A percentile compares a stretch with the other conserved stretches of the same genome.
phyloP scores from a whole-genome alignment of 1,140 invertebrate genomes.

The Zaprionus lachaisei region DNA sequence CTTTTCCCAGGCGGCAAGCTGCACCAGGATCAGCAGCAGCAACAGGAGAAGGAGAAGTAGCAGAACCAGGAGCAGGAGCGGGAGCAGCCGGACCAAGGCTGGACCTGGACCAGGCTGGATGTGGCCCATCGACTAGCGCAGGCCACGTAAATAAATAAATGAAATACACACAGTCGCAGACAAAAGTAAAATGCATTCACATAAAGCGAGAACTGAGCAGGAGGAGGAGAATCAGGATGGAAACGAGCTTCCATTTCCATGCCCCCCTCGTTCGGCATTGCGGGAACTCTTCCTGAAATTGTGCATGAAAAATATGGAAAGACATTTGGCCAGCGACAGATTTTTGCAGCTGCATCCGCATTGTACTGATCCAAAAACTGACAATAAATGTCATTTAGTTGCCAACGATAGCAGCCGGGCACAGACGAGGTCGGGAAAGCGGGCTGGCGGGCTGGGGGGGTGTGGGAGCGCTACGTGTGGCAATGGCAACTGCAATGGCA shows the following conservation, averaged over 20 bases:
- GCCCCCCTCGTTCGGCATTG: background rate
- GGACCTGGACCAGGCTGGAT: constrained; percentile 29
- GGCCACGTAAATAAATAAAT: constrained; percentile 75
- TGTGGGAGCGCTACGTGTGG: background rate
- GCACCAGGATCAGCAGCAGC: constrained; percentile 18
- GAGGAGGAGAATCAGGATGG: constrained; percentile 13
- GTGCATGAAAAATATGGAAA: constrained; percentile 80
- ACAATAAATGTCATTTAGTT: constrained; percentile 80
- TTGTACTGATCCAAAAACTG: constrained; percentile 49
- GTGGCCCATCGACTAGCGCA: constrained; percentile 48
- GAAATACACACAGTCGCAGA: background rate
- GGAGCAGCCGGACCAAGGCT: constrained; percentile 1
- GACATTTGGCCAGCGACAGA: constrained; percentile 60
- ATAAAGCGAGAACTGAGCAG: constrained; percentile 26
- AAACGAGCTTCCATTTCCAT: constrained; percentile 40
- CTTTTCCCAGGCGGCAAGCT: constrained; percentile 54
- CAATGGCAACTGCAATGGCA: constrained; percentile 1
- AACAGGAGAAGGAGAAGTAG: constrained; percentile 5
- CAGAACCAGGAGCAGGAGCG: constrained; percentile 6
- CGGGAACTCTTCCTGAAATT: constrained; percentile 49
- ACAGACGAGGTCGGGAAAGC: background rate
- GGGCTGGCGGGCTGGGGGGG: background rate
- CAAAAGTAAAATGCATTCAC: constrained; percentile 52
- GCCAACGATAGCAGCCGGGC: constrained; percentile 11
- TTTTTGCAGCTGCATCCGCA: constrained; percentile 34